A percentile compares a stretch with the other conserved stretches of the same genome.
Conservation (phyloP, 2,888 invertebrate genomes). For the Corbicula japonica region DNA sequence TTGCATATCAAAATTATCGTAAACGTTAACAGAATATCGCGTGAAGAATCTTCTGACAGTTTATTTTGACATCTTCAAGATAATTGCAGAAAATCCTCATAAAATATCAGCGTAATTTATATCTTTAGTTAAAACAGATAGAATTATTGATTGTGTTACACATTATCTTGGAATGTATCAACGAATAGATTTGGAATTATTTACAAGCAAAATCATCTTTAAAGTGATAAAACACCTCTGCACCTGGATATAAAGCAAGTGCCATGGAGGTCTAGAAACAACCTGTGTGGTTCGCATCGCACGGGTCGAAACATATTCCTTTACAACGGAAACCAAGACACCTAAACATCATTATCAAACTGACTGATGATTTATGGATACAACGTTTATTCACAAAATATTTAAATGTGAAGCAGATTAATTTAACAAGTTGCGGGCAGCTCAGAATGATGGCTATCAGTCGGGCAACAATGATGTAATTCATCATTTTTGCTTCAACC, state of each 20-base stretch:
- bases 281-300: constrained; percentile 27
- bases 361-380: constrained; percentile 30
- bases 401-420: constrained; percentile 32
- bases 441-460: constrained; percentile 35
- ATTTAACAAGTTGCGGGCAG: constrained; percentile 17
- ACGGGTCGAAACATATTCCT: not conserved
- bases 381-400: constrained; percentile 40
- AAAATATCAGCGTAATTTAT: too few species aligned
- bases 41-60: too few species aligned
- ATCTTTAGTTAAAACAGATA: constrained; percentile 30
- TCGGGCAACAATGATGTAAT: constrained; percentile 36
- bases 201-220: constrained; percentile 31
- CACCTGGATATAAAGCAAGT: constrained; percentile 31
- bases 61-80: too few species aligned
- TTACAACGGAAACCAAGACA: not conserved
- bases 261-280: constrained; percentile 2
- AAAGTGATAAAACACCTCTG: not conserved
- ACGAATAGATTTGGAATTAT: constrained; percentile 28
- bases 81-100: too few species aligned
- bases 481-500: constrained; percentile 3
- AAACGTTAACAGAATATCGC: too few species aligned
- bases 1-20: too few species aligned
- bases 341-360: not conserved
- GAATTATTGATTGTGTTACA: constrained; percentile 43
- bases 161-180: constrained; percentile 41